Evolutionary conservation across 2,888 invertebrate species (phyloP), one percentile per base, ranked within the genome.

Genomic region (Drosophila kanekoi): DNA sequence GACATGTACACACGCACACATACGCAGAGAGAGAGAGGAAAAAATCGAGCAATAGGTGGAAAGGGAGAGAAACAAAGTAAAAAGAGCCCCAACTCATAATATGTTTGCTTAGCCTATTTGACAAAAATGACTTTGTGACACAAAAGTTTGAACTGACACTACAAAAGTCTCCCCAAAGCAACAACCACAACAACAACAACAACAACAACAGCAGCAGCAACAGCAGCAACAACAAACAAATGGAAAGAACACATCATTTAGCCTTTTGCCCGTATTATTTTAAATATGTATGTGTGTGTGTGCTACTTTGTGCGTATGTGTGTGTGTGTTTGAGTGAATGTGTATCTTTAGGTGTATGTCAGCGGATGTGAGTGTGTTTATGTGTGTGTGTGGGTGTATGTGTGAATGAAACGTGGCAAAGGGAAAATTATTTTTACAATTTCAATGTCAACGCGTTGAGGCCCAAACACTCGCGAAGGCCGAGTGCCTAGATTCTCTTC

Each of bases 371-470:
- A 18, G 18, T 14, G 40, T 49, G 53, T 28, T 20, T n/a, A 14
- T 37, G 28, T 20, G 40, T 35, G 40, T 38, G 20, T 49, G 51
- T 37, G 60, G 35, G 40, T 20, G 20, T 37, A 47, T 53, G 51
- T 53, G 56, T 45, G 49, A 38, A 48, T 61, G 51, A 44, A 45
- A 53, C 49, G 43, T 49, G 49, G 65, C 62, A 62, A 67, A 68
- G 70, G 70, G 44, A 54, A 73, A 82, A 81, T 84, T 83, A 83
- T 81, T 83, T 82, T 81, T 80, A 84, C 80, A 81, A 81, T 83
- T 83, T 83, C 82, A 83, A 81, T 83, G 82, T 81, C 82, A 84
- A 78, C 81, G 72, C 72, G 77, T 51, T 43, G 76, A 52, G 70
- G 43, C 37, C 48, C 65, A 54, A 67, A 66, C 77, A 70, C 72